These are phyloP conservation scores for Laothoe populi DNA, from an alignment of 2,888 invertebrate genomes.

Conservation along the genomic window DNA sequence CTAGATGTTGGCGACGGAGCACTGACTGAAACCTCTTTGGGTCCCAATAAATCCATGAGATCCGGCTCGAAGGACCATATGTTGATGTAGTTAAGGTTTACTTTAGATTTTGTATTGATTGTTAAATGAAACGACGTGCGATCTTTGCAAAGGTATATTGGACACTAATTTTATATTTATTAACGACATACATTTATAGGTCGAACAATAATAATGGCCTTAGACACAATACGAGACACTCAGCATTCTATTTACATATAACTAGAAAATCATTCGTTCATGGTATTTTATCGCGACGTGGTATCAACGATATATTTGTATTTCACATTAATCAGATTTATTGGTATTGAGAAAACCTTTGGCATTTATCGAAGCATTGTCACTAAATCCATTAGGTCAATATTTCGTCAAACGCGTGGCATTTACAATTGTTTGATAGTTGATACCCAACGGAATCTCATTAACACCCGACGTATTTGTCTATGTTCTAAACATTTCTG, in stretches of 20 bases:
- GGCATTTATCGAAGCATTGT: slow-evolving; percentile 18
- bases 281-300: background rate
- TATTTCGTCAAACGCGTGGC: slow-evolving; percentile 22
- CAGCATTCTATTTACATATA: background rate
- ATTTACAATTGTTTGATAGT: slow-evolving; percentile 23
- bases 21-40: too few relatives aligned
- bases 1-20: too few relatives aligned
- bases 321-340: slow-evolving; percentile 18
- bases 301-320: slow-evolving; percentile 12
- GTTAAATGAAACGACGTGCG: too few relatives aligned
- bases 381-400: slow-evolving; percentile 21
- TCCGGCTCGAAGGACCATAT: too few relatives aligned
- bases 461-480: slow-evolving; percentile 23
- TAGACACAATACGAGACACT: background rate
- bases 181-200: too few relatives aligned
- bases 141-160: too few relatives aligned
- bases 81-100: too few relatives aligned
- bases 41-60: too few relatives aligned
- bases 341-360: slow-evolving; percentile 10
- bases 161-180: too few relatives aligned
- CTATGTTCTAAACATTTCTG: slow-evolving; percentile 17
- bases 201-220: too few relatives aligned
- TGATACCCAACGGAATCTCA: slow-evolving; percentile 23
- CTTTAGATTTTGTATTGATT: too few relatives aligned
- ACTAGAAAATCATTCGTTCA: background rate